Evolutionary conservation across 2,113 vertebrate species (phyloP).

Genomic region (Desmodus rotundus): DNA sequence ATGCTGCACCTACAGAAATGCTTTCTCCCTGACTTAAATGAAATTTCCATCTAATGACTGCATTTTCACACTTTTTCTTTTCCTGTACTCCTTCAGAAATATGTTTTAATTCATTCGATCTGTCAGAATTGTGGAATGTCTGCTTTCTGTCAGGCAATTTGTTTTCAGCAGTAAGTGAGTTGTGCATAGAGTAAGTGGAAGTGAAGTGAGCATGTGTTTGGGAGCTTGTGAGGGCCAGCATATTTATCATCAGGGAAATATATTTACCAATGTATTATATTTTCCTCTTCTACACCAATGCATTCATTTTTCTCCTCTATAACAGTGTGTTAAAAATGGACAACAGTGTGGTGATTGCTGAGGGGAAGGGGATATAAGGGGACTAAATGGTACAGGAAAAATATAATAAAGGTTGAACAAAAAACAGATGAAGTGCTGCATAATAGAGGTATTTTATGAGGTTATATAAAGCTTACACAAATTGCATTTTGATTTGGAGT

Average conservation of each 20-base stretch:
- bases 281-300: neutral
- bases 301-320: neutral
- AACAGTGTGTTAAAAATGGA: neutral
- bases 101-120: neutral
- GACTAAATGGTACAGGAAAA: no score
- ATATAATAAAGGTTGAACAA: no score
- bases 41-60: neutral
- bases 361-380: no score
- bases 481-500: neutral
- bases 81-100: neutral
- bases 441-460: neutral
- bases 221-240: neutral
- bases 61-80: neutral
- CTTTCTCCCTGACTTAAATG: neutral
- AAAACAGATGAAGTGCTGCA: neutral
- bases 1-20: neutral
- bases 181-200: neutral
- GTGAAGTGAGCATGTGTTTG: neutral
- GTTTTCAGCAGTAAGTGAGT: neutral
- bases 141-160: neutral
- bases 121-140: neutral
- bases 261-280: neutral
- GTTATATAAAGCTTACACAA: neutral
- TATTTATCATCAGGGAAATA: neutral
- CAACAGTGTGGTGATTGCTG: no score